Evolutionary conservation across 2,888 invertebrate species (phyloP).

Genomic region (Drosophila ezoana): DNA sequence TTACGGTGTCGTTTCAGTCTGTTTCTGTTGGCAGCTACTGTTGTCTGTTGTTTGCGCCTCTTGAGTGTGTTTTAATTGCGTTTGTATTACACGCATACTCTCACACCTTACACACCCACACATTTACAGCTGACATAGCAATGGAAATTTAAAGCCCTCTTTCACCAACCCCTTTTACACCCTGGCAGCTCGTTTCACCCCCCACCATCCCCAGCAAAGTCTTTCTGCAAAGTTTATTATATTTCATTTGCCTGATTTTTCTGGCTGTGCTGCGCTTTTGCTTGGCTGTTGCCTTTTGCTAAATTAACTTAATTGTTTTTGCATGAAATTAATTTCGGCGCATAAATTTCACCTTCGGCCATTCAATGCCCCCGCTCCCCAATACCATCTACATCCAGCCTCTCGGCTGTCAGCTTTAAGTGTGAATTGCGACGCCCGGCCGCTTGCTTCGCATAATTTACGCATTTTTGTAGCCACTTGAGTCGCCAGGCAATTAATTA

Average conservation of each 20-base stretch:
- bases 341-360: conserved; percentile 78
- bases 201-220: conserved; percentile 1
- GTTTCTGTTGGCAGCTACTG: conserved; percentile 36
- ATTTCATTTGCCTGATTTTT: conserved; percentile 78
- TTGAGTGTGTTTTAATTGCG: conserved; percentile 80
- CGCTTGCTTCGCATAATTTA: conserved; percentile 66
- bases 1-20: conserved; percentile 71
- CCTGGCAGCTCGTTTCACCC: conserved; percentile 47
- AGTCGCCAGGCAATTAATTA: conserved; percentile 70
- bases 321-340: conserved; percentile 79
- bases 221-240: conserved; percentile 70
- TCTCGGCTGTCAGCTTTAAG: conserved; percentile 71
- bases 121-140: conserved; percentile 35
- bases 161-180: conserved; percentile 33
- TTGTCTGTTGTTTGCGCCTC: conserved; percentile 76
- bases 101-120: conserved; percentile 21
- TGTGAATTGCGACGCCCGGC: conserved; percentile 72
- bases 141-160: conserved; percentile 76
- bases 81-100: conserved; percentile 76
- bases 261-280: conserved; percentile 70
- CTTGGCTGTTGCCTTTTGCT: conserved; percentile 63
- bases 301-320: conserved; percentile 81
- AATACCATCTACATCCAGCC: background rate
- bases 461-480: conserved; percentile 71
- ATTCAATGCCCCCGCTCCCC: conserved; percentile 21